These are phyloP conservation scores for Pantherophis vulpinus DNA, from an alignment of 2,797 vertebrate species.

Conservation along the genomic window DNA sequence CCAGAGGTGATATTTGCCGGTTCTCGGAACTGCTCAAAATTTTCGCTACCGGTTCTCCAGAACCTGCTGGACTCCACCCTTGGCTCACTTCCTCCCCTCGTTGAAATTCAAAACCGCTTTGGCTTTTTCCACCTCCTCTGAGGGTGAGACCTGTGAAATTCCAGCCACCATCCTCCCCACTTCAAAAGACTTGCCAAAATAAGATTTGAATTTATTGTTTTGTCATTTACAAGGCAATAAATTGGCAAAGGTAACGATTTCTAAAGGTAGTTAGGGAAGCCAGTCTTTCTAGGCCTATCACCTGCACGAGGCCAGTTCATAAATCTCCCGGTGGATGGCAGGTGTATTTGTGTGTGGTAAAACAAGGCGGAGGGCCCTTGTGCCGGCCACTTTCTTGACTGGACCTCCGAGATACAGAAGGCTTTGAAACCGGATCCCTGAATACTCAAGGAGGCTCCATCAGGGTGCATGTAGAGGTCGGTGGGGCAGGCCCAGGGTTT, in stretches of 20 bases:
- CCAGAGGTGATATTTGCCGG: no score
- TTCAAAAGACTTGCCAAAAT: not conserved
- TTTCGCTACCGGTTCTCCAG: no score
- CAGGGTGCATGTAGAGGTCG: not conserved
- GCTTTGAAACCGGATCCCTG: not conserved
- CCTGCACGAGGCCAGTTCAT: no score
- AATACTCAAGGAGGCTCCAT: fast-evolving
- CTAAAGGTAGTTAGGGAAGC: not conserved
- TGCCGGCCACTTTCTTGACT: not conserved
- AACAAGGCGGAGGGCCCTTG: not conserved
- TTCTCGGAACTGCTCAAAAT: no score
- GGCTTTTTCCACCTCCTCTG: not conserved
- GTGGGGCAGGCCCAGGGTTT: not conserved
- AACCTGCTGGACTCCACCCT: no score
- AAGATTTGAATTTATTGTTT: not conserved
- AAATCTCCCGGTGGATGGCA: not conserved
- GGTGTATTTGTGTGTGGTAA: no score
- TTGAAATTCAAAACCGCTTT: not conserved
- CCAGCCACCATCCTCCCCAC: not conserved
- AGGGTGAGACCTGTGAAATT: not conserved
- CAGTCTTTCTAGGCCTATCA: not conserved
- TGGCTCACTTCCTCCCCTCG: not conserved
- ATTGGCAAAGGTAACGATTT: not conserved
- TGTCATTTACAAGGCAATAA: not conserved
- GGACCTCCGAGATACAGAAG: not conserved